A percentile compares a stretch with the other conserved stretches of the same genome.
Evolutionary conservation across 2,888 invertebrate species (phyloP).

Genomic region (Microplitis manilae): DNA sequence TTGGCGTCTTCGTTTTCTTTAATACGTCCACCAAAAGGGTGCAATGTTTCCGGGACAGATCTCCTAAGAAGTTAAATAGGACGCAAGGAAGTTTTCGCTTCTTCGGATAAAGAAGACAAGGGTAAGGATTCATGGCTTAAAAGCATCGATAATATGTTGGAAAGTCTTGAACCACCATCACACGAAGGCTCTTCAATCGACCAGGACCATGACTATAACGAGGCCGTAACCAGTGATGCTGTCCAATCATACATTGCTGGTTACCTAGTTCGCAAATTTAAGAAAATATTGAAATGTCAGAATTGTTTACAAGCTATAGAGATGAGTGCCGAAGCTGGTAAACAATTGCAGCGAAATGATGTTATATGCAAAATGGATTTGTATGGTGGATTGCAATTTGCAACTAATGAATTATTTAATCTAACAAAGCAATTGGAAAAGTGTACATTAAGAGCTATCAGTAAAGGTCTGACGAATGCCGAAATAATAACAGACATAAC

Average conservation of each 20-base stretch:
- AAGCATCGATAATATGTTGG: conserved; percentile 22
- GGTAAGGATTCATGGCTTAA: conserved; percentile 14
- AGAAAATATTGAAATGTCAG: neutral
- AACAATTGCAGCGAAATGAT: neutral
- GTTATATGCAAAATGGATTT: conserved; percentile 1
- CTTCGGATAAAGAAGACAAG: neutral
- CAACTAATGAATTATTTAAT: neutral
- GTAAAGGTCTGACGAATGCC: neutral
- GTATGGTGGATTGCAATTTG: neutral
- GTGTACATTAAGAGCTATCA: neutral
- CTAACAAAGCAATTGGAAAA: neutral
- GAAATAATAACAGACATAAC: neutral
- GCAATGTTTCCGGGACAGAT: neutral
- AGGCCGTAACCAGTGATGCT: conserved; percentile 16
- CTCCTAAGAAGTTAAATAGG: neutral
- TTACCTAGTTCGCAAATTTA: conserved; percentile 22
- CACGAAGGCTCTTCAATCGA: conserved; percentile 14
- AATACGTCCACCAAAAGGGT: conserved; percentile 11
- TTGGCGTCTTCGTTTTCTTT: neutral
- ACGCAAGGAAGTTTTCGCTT: conserved; percentile 2
- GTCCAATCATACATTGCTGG: conserved; percentile 36
- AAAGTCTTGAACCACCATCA: conserved; percentile 8
- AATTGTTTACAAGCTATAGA: conserved; percentile 21
- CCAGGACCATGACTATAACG: conserved; percentile 31
- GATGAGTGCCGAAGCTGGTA: neutral